phyloP scores from a whole-genome alignment of 2,113 vertebrate genomes.

The Alectura lathami region DNA sequence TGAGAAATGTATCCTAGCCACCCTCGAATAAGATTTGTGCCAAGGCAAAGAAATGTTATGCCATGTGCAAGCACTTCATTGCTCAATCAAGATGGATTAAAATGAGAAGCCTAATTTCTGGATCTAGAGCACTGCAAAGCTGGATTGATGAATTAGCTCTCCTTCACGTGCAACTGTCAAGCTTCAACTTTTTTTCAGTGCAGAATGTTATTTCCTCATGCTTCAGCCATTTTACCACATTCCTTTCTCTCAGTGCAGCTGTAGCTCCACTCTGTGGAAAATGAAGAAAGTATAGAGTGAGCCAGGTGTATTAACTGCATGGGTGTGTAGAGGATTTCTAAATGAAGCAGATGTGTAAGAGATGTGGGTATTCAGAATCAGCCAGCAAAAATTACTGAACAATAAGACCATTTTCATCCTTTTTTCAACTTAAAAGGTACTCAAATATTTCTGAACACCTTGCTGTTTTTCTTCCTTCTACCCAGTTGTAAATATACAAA shows the following conservation, averaged over 20 bases:
- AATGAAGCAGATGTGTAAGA: neutral
- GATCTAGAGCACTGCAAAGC: constrained; percentile 15
- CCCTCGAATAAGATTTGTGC: neutral
- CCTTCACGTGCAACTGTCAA: constrained; percentile 47
- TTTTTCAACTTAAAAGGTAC: neutral
- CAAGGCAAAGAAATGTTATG: neutral
- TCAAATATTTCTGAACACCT: neutral
- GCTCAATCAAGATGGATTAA: constrained; percentile 57
- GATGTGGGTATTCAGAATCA: neutral
- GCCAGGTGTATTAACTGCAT: neutral
- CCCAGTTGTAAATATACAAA: neutral
- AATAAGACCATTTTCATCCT: neutral
- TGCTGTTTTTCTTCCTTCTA: neutral
- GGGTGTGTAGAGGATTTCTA: neutral
- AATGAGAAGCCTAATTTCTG: constrained; percentile 59
- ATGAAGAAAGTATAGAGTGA: neutral
- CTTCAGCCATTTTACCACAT: neutral
- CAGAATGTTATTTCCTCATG: constrained; percentile 29
- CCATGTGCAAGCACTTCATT: neutral
- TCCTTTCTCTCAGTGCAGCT: constrained; percentile 44
- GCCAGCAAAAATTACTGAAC: neutral
- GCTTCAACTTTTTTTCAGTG: constrained; percentile 50
- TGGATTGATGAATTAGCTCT: constrained; percentile 49
- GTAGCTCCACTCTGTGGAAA: constrained; percentile 81
- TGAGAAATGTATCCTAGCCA: neutral